Evolutionary conservation across 1,140 invertebrate genomes (phyloP).

Genomic region (Piezodorus guildinii): DNA sequence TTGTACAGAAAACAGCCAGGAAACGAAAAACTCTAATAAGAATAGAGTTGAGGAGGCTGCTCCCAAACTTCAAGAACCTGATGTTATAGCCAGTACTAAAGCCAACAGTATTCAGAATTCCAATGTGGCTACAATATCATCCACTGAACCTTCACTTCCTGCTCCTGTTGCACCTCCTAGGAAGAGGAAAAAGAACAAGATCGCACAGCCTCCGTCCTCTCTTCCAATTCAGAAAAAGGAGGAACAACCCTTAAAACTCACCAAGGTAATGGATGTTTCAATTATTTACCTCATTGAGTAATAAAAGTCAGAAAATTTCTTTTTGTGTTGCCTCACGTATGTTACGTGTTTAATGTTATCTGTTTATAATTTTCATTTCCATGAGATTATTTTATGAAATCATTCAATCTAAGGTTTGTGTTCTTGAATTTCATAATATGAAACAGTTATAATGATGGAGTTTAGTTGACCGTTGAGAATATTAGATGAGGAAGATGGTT

Average conservation of each 20-base stretch:
- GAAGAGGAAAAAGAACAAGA: slow-evolving; percentile 60
- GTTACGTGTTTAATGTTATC: too few species aligned
- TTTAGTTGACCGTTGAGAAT: too few species aligned
- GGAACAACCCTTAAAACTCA: slow-evolving; percentile 18
- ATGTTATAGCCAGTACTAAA: slow-evolving; percentile 89
- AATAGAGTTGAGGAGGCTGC: too few species aligned
- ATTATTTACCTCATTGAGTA: background rate
- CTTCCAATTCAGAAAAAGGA: slow-evolving; percentile 21
- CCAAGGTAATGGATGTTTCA: slow-evolving; percentile 20
- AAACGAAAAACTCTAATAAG: too few species aligned
- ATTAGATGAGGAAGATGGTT: too few species aligned
- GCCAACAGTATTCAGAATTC: slow-evolving; percentile 33
- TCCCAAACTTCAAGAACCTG: slow-evolving; percentile 59
- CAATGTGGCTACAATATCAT: background rate
- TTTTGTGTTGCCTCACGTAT: too few species aligned
- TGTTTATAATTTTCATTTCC: too few species aligned
- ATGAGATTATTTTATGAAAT: too few species aligned
- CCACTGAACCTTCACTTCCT: background rate
- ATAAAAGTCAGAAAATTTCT: too few species aligned
- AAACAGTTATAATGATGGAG: too few species aligned
- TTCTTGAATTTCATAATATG: too few species aligned
- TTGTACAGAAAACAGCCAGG: background rate
- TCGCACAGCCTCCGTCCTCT: slow-evolving; percentile 26
- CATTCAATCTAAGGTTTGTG: too few species aligned
- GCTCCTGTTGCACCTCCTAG: slow-evolving; percentile 56